phyloP scores from a whole-genome alignment of 2,797 vertebrate genomes.

The Channallabes apus region DNA sequence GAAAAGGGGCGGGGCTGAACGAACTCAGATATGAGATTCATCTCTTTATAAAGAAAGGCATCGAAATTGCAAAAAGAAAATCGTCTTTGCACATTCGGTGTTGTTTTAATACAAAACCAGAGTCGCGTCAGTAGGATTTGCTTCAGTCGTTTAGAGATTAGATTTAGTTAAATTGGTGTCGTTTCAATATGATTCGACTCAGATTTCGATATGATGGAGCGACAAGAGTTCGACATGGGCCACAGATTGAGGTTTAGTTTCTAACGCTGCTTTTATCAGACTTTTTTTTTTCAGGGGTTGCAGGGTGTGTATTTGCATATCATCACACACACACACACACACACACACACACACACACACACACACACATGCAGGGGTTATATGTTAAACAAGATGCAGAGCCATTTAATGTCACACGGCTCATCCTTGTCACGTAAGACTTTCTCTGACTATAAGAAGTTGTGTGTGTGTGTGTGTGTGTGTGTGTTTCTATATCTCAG shows the following conservation, averaged over 20 bases:
- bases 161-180: too few relatives aligned
- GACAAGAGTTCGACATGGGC: not conserved
- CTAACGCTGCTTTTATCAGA: not conserved
- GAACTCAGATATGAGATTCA: not conserved
- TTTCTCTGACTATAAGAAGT: not conserved
- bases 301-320: not conserved
- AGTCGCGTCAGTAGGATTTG: not conserved
- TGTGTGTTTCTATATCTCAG: not conserved
- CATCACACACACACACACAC: not conserved
- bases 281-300: not conserved
- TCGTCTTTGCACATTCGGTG: not conserved
- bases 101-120: not conserved
- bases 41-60: not conserved
- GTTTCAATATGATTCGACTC: too few relatives aligned
- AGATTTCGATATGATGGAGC: not conserved
- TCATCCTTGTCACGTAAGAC: not conserved
- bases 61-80: not conserved
- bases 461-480: constrained; percentile 1
- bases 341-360: constrained; percentile 12
- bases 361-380: not conserved
- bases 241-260: not conserved
- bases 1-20: not conserved
- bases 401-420: not conserved
- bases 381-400: not conserved
- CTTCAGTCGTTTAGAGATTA: not conserved